Evolutionary conservation across 2,797 vertebrate species (phyloP), one percentile per base, ranked within the genome.

Genomic region (Onychomys leucogaster): DNA sequence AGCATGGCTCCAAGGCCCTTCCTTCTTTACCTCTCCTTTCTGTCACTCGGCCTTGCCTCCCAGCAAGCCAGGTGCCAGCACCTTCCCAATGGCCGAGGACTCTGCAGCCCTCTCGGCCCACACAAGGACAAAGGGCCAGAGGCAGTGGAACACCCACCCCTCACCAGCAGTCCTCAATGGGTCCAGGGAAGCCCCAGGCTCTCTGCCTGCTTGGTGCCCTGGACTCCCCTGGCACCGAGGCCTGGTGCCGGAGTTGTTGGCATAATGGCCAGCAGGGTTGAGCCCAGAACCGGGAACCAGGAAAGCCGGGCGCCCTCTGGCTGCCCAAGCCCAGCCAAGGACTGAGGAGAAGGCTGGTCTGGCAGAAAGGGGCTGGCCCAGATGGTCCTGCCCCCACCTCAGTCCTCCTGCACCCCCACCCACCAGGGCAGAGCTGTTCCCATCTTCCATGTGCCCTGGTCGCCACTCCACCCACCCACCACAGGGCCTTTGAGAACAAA

Each of bases 401-500:
- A 67, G 91, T 91, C 49, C 77, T 91, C 83, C 82, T 63, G 59
- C 55, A 61, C 46, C 61, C 80, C 93, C 78, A 77, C 67, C 84
- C 7, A 91, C 57, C 61, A 90, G 52, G 82, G 57, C 43, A 95
- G 67, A 89, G 67, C 73, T 63, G 43, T 41, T 73, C 21, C 78
- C 67, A 87, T 32, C 67, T 89, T 90, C 69, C 83, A 75, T 73
- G 11, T 37, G 17, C 25, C 87, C 87, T 84, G 69, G 81, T 52
- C 67, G 41, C 67, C 88, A 78, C 57, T 13, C 32, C 23, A 90
- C 59, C 92, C 19, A 65, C 59, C 75, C 6, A 96, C 43, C 82
- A 52, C 49, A 80, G 84, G 87, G 95, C 85, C 80, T 90, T 57
- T 19, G 85, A 97, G 98, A 97, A 98, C 98, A 98, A 98, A 98